Evolutionary conservation across 2,888 invertebrate species (phyloP).

Genomic region (Acleris emargana): DNA sequence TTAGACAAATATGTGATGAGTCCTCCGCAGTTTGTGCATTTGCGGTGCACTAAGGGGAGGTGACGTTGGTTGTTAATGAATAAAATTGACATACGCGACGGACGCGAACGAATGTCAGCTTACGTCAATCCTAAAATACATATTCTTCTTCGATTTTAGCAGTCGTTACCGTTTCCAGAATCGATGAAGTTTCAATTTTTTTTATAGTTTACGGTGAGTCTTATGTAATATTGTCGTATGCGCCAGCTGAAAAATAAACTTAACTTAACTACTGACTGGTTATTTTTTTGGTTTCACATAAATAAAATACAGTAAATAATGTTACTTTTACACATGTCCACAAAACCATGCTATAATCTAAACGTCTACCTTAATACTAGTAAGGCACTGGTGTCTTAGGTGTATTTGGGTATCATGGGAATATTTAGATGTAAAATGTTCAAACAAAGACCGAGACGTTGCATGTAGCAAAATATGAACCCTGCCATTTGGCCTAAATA

Average conservation of each 20-base stretch:
- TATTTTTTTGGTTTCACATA: conserved; percentile 31
- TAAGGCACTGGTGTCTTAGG: conserved; percentile 69
- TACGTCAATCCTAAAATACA: no score
- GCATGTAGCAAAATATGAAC: not conserved
- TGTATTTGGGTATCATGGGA: conserved; percentile 50
- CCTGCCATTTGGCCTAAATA: not conserved
- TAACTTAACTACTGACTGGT: conserved; percentile 34
- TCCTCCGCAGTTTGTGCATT: no score
- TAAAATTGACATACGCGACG: no score
- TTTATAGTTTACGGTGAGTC: no score
- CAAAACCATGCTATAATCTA: conserved; percentile 33
- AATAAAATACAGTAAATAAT: conserved; percentile 26
- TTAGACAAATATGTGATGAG: no score
- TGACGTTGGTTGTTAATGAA: no score
- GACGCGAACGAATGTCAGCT: no score
- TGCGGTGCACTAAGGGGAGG: no score
- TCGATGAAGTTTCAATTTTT: no score
- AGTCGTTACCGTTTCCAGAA: no score
- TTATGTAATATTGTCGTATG: conserved; percentile 26
- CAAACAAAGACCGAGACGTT: not conserved
- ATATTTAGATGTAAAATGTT: not conserved
- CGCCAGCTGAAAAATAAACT: conserved; percentile 17
- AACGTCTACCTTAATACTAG: conserved; percentile 55
- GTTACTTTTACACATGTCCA: conserved; percentile 13
- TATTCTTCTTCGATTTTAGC: no score